Base-by-base conservation (phyloP, 2,113 vertebrate genomes). In the Erythrolamprus reginae region DNA sequence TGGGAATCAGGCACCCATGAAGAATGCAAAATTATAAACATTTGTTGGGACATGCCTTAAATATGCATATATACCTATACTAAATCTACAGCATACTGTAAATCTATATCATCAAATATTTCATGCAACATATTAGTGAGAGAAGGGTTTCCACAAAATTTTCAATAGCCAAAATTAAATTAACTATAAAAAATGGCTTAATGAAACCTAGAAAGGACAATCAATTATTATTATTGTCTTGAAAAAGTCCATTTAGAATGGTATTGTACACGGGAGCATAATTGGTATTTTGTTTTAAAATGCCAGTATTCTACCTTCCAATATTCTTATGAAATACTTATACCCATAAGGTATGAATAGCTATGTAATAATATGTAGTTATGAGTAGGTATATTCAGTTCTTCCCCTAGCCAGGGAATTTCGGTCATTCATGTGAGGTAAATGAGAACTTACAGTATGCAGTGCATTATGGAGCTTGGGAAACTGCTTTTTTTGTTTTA, bases 1-100 rank as follows among this genome's bases (percentile, higher is more conserved):
- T 88, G 51, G 42, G 48, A 92, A 92, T 92, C 90, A 0, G 0
- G 42, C 56, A 92, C 92, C 5, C 21, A 52, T 47, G 87, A 92
- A 89, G 28, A 65, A 92, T 91, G 91, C 87, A 92, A 13, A 3
- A 91, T 87, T 55, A 92, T 89, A 93, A 5, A 1, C 8, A 3
- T 77, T 42, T 77, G 33, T 77, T 6, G 33, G 1, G 21, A 10
- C 33, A 19, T 77, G 7, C 19, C 33, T 77, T 77, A 77, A 42
- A 42, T 42, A 77, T 42, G 17, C 33, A 77, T 21, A 42, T 77
- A 77, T 77, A 77, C 7, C 70, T 77, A 19, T 38, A 21, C 70
- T 24, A 58, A 12, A 50, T 28, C 28, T 77, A 17, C n/a, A 88
- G 70, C 4, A 33, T 33, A 8, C 45, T 61, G 10, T 61, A 38